phyloP scores from a whole-genome alignment of 2,888 invertebrate species.

The Brenthis daphne region DNA sequence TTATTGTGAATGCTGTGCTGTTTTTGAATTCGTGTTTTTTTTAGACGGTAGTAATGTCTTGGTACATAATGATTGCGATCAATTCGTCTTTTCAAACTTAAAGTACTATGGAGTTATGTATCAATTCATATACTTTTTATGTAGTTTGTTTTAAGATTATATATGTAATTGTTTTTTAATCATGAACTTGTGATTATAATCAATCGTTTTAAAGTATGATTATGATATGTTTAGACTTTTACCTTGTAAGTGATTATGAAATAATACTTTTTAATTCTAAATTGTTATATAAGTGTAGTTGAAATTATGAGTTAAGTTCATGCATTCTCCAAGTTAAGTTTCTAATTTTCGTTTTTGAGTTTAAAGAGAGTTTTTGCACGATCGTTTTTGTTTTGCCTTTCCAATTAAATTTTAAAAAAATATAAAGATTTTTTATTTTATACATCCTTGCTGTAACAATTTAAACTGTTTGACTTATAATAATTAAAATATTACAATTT shows the following conservation, averaged over 20 bases:
- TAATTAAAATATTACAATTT: too few species aligned
- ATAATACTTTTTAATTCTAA: slow-evolving; percentile 46
- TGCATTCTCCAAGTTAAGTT: slow-evolving; percentile 49
- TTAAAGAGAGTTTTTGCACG: slow-evolving; percentile 58
- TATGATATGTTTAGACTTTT: slow-evolving; percentile 61
- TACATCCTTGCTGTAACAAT: too few species aligned
- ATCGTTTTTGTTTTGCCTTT: slow-evolving; percentile 68
- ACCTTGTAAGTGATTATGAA: slow-evolving; percentile 58
- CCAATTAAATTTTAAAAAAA: slow-evolving; percentile 58
- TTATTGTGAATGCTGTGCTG: slow-evolving; percentile 63
- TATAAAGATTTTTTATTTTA: slow-evolving; percentile 17
- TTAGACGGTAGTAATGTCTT: slow-evolving; percentile 53
- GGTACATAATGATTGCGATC: slow-evolving; percentile 66
- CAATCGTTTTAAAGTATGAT: slow-evolving; percentile 71
- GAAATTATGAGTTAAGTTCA: slow-evolving; percentile 46
- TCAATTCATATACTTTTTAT: slow-evolving; percentile 59
- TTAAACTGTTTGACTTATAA: too few species aligned
- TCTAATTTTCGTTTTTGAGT: slow-evolving; percentile 52
- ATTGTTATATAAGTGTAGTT: slow-evolving; percentile 28
- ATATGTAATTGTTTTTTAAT: slow-evolving; percentile 65
- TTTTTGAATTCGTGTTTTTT: slow-evolving; percentile 53
- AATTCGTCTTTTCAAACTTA: slow-evolving; percentile 8
- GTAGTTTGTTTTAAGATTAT: slow-evolving; percentile 48
- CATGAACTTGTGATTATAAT: slow-evolving; percentile 76
- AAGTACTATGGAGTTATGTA: slow-evolving; percentile 66